These are phyloP conservation scores for Danaus plexippus DNA, from an alignment of 1,140 invertebrate genomes.

Conservation along the genomic window DNA sequence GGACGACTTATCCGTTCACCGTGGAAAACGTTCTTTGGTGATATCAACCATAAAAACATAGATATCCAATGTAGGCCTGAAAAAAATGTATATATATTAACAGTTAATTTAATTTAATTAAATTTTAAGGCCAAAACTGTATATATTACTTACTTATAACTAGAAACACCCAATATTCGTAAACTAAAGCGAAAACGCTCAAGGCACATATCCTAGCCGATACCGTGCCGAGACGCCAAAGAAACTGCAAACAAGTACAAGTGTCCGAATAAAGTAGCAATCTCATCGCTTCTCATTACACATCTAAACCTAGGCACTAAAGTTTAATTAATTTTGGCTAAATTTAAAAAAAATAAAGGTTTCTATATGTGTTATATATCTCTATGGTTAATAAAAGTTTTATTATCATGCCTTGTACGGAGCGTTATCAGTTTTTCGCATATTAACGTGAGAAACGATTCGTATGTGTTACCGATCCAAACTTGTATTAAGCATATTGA, in stretches of 20 bases:
- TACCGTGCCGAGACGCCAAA: constrained; percentile 90
- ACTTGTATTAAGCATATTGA: too few species aligned
- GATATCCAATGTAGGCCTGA: constrained; percentile 84
- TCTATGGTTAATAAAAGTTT: too few species aligned
- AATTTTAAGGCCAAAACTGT: background rate
- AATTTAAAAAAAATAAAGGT: too few species aligned
- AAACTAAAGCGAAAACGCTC: constrained; percentile 88
- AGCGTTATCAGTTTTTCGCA: too few species aligned
- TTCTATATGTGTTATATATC: too few species aligned
- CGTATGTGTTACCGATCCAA: too few species aligned
- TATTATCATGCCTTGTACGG: too few species aligned
- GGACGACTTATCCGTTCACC: constrained; percentile 80
- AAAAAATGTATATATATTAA: constrained; percentile 3
- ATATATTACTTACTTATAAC: constrained; percentile 73
- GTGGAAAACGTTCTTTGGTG: constrained; percentile 87
- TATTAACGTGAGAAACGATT: too few species aligned
- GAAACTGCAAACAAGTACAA: constrained; percentile 79
- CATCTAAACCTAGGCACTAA: too few species aligned
- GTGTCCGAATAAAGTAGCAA: constrained; percentile 1
- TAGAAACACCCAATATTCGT: constrained; percentile 86
- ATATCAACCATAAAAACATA: constrained; percentile 90
- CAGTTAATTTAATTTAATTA: background rate
- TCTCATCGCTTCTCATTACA: background rate
- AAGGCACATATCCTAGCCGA: constrained; percentile 85
- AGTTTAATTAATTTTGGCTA: too few species aligned